Evolutionary conservation across 2,797 vertebrate genomes (phyloP), one percentile per base, ranked within the genome.

Genomic region (Tolypeutes matacus): DNA sequence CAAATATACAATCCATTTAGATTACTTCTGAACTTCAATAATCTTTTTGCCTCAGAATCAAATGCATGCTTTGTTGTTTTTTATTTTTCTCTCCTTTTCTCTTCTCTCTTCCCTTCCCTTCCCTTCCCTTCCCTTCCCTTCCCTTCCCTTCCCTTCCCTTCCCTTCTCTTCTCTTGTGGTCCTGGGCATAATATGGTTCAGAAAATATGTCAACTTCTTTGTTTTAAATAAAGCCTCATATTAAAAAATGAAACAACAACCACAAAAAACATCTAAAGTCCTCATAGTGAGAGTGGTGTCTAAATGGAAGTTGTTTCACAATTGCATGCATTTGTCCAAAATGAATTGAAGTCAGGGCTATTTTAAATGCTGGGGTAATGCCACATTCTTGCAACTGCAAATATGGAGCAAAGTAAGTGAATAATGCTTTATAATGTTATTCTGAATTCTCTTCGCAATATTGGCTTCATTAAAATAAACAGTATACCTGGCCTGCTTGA

Each of bases 381-480:
- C 4, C 42, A 13, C 34, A 10, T 83, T 77, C 46, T 85, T 90
- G 49, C 18, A 77, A 51, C 7, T 64, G 15, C 29, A 82, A 86
- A 69, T 17, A 51, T 49, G 13, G 12, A 18, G 3, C 21, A 67
- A 90, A 95, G 53, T 76, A 65, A 78, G 39, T 56, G 70, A 96
- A 49, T 69, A 85, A 70, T 42, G 46, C 6, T 88, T 93, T 85
- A 69, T 86, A 78, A 51, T 78, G 31, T 75, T 73, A 83, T 83
- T 89, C 27, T 86, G 49, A 94, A 89, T 72, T 95, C 12, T 67
- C 11, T 91, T 95, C 83, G 65, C 53, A 89, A 46, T 95, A 82
- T 65, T 86, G 81, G 2, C 51, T 95, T 94, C 39, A 70, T 97
- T 98, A 94, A 97, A 88, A 85, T 95, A 94, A 97, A 90, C 60